phyloP scores from a whole-genome alignment of 2,888 invertebrate species.

The Drosophila subsilvestris region DNA sequence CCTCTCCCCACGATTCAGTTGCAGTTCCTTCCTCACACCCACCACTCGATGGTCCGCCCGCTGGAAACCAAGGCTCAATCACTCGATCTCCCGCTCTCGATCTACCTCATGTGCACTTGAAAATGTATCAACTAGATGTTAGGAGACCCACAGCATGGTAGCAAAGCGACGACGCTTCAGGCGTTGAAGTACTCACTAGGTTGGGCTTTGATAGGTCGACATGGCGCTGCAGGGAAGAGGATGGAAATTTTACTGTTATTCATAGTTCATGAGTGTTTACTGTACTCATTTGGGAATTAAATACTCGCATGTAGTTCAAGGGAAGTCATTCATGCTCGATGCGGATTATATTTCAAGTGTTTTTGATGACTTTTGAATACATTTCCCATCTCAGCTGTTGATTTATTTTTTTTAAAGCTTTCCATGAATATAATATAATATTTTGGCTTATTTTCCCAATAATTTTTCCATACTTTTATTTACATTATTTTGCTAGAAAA shows the following conservation, averaged over 20 bases:
- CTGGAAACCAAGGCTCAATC: conserved; percentile 42
- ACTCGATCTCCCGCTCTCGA: conserved; percentile 36
- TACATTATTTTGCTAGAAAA: neutral
- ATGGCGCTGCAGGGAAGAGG: conserved; percentile 53
- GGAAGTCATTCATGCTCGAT: neutral
- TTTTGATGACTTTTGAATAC: no score
- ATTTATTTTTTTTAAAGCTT: neutral
- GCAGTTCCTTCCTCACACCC: conserved; percentile 38
- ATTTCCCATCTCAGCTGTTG: no score
- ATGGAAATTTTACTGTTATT: neutral
- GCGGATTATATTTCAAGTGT: no score
- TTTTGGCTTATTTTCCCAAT: neutral
- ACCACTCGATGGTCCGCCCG: conserved; percentile 17
- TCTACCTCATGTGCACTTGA: conserved; percentile 53
- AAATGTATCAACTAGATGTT: conserved; percentile 51
- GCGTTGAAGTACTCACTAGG: conserved; percentile 68
- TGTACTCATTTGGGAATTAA: neutral
- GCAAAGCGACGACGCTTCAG: conserved; percentile 40
- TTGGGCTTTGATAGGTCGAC: conserved; percentile 52
- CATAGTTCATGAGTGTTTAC: conserved; percentile 3
- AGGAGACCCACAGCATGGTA: conserved; percentile 63
- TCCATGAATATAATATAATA: neutral
- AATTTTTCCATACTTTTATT: neutral
- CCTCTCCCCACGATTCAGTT: conserved; percentile 49
- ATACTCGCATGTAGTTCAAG: neutral